These are phyloP conservation scores for Hesperophylax magnus DNA, from an alignment of 1,140 invertebrate genomes.

Conservation along the genomic window DNA sequence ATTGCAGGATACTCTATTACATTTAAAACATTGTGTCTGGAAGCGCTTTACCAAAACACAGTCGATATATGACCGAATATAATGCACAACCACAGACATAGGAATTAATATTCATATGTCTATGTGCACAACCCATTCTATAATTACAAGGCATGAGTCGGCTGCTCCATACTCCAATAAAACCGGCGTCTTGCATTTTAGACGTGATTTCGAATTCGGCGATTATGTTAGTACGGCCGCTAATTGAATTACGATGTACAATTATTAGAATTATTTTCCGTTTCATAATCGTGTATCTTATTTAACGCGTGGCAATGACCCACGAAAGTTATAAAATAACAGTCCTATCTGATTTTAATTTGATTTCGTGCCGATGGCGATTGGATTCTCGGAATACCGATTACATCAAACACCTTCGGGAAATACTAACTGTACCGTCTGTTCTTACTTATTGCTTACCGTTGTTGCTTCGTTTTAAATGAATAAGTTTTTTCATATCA, in stretches of 20 bases:
- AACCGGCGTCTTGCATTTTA: too few relatives aligned
- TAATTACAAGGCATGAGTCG: too few relatives aligned
- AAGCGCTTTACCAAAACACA: too few relatives aligned
- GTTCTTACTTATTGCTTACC: neutral
- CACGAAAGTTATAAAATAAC: neutral
- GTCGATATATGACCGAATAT: too few relatives aligned
- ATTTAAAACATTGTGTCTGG: too few relatives aligned
- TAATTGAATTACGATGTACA: constrained; percentile 7
- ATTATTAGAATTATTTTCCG: constrained; percentile 1
- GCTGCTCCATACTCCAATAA: too few relatives aligned
- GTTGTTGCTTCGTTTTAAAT: neutral
- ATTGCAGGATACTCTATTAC: too few relatives aligned
- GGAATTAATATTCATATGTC: too few relatives aligned
- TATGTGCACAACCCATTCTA: too few relatives aligned
- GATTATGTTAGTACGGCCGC: too few relatives aligned
- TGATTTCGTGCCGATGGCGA: constrained; percentile 3
- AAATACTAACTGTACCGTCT: neutral
- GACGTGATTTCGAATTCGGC: too few relatives aligned
- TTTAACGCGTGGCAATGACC: neutral
- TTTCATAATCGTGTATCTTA: neutral
- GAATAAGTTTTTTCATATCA: neutral
- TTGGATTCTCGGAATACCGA: constrained; percentile 11
- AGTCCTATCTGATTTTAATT: constrained; percentile 1
- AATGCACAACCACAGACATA: too few relatives aligned
- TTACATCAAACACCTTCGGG: neutral